Conservation (phyloP, 2,797 vertebrate genomes). For the Xenentodon cancila region DNA sequence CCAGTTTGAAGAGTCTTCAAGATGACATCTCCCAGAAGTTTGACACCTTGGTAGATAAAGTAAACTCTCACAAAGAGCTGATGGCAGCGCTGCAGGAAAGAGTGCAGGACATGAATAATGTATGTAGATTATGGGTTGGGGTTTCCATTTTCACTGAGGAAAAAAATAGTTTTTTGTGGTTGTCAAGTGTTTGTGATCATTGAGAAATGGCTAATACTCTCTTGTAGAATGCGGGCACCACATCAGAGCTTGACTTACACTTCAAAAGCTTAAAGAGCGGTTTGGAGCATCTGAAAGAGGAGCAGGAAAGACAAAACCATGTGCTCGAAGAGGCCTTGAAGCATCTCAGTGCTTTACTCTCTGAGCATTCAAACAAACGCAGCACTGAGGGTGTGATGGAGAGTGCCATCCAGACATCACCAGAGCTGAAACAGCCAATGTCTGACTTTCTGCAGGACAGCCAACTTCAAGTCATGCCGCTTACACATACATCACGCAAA, state of each 20-base stretch:
- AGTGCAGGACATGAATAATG: constrained; percentile 73
- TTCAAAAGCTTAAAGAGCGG: constrained; percentile 67
- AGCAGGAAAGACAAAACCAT: constrained; percentile 66
- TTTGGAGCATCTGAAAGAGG: constrained; percentile 67
- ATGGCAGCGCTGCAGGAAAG: constrained; percentile 67
- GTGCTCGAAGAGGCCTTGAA: constrained; percentile 74
- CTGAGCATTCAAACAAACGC: constrained; percentile 49
- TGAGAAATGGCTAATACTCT: constrained; percentile 15
- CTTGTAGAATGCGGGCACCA: constrained; percentile 56
- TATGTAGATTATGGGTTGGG: neutral
- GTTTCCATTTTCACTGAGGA: neutral
- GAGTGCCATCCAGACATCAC: constrained; percentile 80
- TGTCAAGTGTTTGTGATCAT: constrained; percentile 4
- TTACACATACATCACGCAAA: neutral
- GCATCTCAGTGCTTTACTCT: constrained; percentile 64
- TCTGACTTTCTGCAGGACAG: constrained; percentile 38
- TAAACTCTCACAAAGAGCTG: constrained; percentile 65
- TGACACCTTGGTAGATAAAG: constrained; percentile 64
- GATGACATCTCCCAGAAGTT: constrained; percentile 69
- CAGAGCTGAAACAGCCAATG: constrained; percentile 48
- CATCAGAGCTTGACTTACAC: constrained; percentile 63
- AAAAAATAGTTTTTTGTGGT: neutral
- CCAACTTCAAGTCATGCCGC: constrained; percentile 20
- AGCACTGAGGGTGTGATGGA: constrained; percentile 53
- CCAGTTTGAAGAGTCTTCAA: constrained; percentile 63